These are phyloP conservation scores for Heliopora coerulea DNA, from an alignment of 92 coral and sea anemone genomes.

Conservation along the genomic window DNA sequence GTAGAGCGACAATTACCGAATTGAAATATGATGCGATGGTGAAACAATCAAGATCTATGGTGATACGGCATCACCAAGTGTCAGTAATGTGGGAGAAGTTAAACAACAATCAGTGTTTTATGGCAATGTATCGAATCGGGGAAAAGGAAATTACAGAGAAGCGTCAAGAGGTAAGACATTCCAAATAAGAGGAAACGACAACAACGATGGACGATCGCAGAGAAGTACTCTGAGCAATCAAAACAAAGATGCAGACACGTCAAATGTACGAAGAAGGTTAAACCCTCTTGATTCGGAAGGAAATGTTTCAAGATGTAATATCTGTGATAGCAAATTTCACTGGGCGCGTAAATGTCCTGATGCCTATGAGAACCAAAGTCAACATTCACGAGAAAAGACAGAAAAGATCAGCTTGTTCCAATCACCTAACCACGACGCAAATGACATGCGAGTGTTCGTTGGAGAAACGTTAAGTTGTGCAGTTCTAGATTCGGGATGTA, in stretches of 20 bases:
- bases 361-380: not conserved
- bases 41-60: conserved; percentile 30
- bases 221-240: not conserved
- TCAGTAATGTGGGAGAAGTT: not conserved
- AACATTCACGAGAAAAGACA: not conserved
- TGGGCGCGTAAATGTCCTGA: conserved; percentile 27
- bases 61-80: conserved; percentile 14
- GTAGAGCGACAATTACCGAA: conserved; percentile 39
- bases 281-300: conserved; percentile 6
- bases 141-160: not conserved
- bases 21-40: conserved; percentile 46
- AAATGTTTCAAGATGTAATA: conserved; percentile 3
- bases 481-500: conserved; percentile 22
- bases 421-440: conserved; percentile 12
- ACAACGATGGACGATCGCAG: not conserved
- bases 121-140: conserved; percentile 4
- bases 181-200: not conserved
- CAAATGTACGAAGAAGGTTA: conserved; percentile 1
- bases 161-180: not conserved
- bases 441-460: conserved; percentile 1
- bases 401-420: not conserved
- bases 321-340: conserved; percentile 10
- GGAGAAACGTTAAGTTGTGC: conserved; percentile 14
- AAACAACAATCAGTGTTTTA: conserved; percentile 6
- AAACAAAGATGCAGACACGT: not conserved